Evolutionary conservation across 2,888 invertebrate species (phyloP).

Genomic region (Thecophora atra): DNA sequence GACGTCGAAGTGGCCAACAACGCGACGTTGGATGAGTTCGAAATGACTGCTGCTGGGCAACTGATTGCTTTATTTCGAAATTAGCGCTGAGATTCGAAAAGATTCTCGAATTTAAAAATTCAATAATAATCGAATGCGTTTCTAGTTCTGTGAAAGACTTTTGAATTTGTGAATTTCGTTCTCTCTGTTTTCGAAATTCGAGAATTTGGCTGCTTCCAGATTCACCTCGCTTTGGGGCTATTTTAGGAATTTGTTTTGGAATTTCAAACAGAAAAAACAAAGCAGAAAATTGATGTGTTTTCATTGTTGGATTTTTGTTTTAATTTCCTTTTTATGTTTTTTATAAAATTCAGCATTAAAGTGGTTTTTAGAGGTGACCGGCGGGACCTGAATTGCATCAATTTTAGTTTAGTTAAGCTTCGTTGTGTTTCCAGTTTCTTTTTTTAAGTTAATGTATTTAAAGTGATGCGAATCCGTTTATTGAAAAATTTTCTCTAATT

Average conservation of each 20-base stretch:
- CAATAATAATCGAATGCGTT: background rate
- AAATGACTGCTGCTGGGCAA: background rate
- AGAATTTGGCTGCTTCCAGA: background rate
- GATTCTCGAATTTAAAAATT: background rate
- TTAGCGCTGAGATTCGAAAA: background rate
- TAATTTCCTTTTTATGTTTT: background rate
- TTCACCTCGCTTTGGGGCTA: background rate
- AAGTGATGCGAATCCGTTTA: no score
- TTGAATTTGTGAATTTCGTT: background rate
- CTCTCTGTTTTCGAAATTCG: conserved; percentile 15
- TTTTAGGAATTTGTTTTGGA: conserved; percentile 26
- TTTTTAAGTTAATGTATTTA: no score
- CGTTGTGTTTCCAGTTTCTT: no score
- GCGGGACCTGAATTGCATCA: no score
- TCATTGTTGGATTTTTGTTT: no score
- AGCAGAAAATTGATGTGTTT: background rate
- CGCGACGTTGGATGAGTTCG: background rate
- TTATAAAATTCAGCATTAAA: background rate
- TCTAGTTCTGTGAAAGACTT: no score
- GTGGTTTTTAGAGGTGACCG: background rate
- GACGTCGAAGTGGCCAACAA: background rate
- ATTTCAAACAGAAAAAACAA: conserved; percentile 1
- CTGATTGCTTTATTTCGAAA: conserved; percentile 24
- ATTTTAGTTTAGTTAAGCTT: no score
- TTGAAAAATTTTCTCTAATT: no score